Percentiles rank a stretch among this genome's conserved stretches.
phyloP scores from a whole-genome alignment of 2,888 invertebrate genomes.

The Sycophila texana region DNA sequence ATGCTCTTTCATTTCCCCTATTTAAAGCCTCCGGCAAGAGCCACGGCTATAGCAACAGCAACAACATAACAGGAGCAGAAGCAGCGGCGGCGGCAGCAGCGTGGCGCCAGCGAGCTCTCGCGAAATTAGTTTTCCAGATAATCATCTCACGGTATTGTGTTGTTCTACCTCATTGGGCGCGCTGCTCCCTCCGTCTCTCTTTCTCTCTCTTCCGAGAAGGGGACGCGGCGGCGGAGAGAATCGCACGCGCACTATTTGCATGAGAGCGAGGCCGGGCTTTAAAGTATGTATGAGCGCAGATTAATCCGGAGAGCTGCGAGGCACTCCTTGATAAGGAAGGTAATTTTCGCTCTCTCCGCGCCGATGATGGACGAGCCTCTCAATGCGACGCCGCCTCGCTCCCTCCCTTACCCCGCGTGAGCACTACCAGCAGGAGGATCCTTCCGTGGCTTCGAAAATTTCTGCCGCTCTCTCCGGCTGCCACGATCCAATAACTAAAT shows the following conservation, averaged over 20 bases:
- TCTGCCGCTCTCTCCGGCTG: not conserved
- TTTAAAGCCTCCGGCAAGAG: conserved; percentile 55
- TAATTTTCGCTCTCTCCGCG: conserved; percentile 65
- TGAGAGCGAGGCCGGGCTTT: conserved; percentile 60
- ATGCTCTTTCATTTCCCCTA: conserved; percentile 61
- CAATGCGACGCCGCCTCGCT: conserved; percentile 43
- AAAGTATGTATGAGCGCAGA: conserved; percentile 68
- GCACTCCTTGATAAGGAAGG: conserved; percentile 68
- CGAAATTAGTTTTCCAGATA: conserved; percentile 76
- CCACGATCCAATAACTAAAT: conserved; percentile 23
- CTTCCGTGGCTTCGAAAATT: conserved; percentile 37
- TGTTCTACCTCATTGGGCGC: conserved; percentile 57
- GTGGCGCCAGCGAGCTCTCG: conserved; percentile 66
- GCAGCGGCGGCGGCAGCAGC: conserved; percentile 58
- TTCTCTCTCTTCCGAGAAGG: conserved; percentile 30
- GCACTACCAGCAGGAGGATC: not conserved
- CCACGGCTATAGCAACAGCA: conserved; percentile 51
- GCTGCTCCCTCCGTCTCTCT: conserved; percentile 27
- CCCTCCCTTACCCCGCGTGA: not conserved
- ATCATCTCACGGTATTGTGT: conserved; percentile 75
- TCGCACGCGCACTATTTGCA: conserved; percentile 53
- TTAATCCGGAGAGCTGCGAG: conserved; percentile 67
- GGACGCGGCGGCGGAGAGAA: conserved; percentile 15
- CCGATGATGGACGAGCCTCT: conserved; percentile 56
- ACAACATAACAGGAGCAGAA: conserved; percentile 27